Percentiles rank a stretch among this genome's conserved stretches.
These are phyloP conservation scores for Sarcophaga bullata DNA, from an alignment of 1,140 invertebrate genomes.

Conservation along the genomic window DNA sequence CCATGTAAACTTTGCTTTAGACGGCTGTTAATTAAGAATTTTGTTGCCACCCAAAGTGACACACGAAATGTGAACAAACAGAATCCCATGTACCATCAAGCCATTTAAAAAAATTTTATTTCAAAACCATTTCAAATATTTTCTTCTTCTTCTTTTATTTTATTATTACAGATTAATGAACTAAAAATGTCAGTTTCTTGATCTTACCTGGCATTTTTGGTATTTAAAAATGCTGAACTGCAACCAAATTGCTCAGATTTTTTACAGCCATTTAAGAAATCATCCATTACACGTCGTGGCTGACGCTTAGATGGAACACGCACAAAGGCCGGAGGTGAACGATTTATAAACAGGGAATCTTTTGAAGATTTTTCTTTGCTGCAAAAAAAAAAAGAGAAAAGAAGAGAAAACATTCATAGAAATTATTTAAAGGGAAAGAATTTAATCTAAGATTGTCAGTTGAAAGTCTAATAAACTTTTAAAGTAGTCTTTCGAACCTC, in stretches of 20 bases:
- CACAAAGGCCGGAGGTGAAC: constrained; percentile 84
- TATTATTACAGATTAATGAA: neutral
- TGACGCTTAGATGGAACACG: constrained; percentile 89
- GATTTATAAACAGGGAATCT: constrained; percentile 71
- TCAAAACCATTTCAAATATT: too few relatives aligned
- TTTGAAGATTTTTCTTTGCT: constrained; percentile 58
- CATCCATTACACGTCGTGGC: constrained; percentile 80
- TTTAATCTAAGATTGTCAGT: too few relatives aligned
- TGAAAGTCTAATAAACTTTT: too few relatives aligned
- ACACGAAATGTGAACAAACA: too few relatives aligned
- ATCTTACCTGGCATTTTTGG: constrained; percentile 33
- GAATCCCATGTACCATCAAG: too few relatives aligned
- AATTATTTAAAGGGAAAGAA: too few relatives aligned
- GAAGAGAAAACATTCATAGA: neutral
- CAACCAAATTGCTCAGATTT: constrained; percentile 30
- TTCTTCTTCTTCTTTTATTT: neutral
- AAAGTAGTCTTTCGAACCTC: too few relatives aligned
- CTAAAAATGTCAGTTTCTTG: neutral
- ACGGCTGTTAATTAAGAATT: too few relatives aligned
- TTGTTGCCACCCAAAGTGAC: too few relatives aligned
- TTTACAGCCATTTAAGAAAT: constrained; percentile 68
- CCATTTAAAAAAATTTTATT: too few relatives aligned
- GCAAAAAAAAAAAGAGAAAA: constrained; percentile 26
- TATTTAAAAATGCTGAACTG: constrained; percentile 34
- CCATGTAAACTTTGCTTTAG: too few relatives aligned